These are phyloP conservation scores for Anguilla rostrata DNA, from an alignment of 2,113 vertebrate species.

Conservation along the genomic window DNA sequence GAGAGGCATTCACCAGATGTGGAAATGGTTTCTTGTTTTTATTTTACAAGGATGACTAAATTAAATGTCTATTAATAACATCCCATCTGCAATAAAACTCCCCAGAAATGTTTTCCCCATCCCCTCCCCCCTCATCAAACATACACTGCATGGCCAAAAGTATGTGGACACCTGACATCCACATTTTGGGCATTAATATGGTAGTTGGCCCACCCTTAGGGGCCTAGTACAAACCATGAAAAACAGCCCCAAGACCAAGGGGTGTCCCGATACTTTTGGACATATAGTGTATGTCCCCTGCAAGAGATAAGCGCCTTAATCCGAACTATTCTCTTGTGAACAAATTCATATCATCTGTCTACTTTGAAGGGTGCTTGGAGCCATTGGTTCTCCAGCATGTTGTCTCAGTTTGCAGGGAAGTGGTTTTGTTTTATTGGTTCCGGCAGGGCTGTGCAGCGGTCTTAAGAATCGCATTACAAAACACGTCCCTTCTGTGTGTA, in stretches of 20 bases:
- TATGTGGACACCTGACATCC: too few relatives aligned
- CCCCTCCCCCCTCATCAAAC: too few relatives aligned
- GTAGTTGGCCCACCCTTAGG: too few relatives aligned
- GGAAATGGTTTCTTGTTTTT: conserved; percentile 45
- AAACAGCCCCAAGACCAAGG: too few relatives aligned
- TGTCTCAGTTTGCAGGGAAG: conserved; percentile 34
- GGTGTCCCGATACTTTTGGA: too few relatives aligned
- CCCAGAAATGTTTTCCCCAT: not conserved
- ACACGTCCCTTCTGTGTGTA: not conserved
- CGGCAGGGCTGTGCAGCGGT: not conserved
- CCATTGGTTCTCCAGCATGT: conserved; percentile 42
- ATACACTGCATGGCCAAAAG: too few relatives aligned
- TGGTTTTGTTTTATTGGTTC: not conserved
- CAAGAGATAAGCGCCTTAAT: conserved; percentile 50
- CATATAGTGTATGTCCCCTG: conserved; percentile 34
- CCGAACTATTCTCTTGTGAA: conserved; percentile 50
- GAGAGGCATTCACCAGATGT: conserved; percentile 47
- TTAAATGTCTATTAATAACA: conserved; percentile 59
- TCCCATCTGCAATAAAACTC: conserved; percentile 45
- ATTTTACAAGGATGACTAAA: conserved; percentile 53
- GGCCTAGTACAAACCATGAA: too few relatives aligned
- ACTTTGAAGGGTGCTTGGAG: conserved; percentile 47
- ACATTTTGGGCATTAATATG: too few relatives aligned
- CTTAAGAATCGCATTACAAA: not conserved
- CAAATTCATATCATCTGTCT: conserved; percentile 52